A percentile compares a stretch with the other conserved stretches of the same genome.
Evolutionary conservation across 2,888 invertebrate species (phyloP).

Genomic region (Morpho achilles): DNA sequence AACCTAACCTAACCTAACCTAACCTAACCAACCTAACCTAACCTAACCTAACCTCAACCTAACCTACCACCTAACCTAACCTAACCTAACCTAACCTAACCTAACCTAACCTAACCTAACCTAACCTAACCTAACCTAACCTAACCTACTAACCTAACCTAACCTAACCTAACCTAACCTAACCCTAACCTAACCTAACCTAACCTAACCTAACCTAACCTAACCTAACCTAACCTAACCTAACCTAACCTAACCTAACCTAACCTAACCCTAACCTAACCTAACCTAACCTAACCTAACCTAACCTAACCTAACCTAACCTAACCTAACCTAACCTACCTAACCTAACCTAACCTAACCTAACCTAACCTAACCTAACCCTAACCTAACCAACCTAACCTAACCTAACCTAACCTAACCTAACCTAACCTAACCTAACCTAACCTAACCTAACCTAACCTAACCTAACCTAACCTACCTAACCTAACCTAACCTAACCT

Average conservation of each 20-base stretch:
- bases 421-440: constrained; percentile 1
- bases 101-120: constrained; percentile 20
- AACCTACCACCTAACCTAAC: constrained; percentile 13
- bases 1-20: constrained; percentile 25
- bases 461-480: not conserved
- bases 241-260: constrained; percentile 25
- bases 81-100: constrained; percentile 27
- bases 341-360: constrained; percentile 23
- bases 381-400: no score
- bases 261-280: constrained; percentile 1
- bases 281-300: constrained; percentile 20
- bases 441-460: constrained; percentile 15
- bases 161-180: constrained; percentile 18
- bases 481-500: constrained; percentile 19
- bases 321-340: constrained; percentile 2
- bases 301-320: constrained; percentile 20
- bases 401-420: constrained; percentile 8
- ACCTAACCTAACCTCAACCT: not conserved
- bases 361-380: constrained; percentile 19
- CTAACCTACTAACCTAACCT: no score
- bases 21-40: constrained; percentile 16
- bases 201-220: constrained; percentile 20
- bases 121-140: no score
- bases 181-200: constrained; percentile 11
- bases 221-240: constrained; percentile 14